phyloP scores from a whole-genome alignment of 2,113 vertebrate genomes.

The Falco punctatus region DNA sequence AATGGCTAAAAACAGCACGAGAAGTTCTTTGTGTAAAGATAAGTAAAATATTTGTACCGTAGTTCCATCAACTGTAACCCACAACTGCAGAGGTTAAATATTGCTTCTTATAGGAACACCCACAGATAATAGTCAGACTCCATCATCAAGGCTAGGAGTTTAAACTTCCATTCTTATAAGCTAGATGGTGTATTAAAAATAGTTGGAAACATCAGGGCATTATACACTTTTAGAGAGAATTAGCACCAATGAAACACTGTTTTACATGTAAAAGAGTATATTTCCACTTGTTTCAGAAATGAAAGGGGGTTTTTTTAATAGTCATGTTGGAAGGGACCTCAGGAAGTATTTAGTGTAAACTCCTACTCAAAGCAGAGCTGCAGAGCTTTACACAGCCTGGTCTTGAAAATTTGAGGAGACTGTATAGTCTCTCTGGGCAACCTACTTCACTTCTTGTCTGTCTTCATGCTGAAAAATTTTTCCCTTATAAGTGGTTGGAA shows the following conservation, averaged over 20 bases:
- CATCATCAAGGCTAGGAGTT: not conserved
- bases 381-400: not conserved
- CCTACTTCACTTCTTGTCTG: not conserved
- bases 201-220: not conserved
- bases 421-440: not conserved
- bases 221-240: not conserved
- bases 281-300: not conserved
- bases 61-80: not conserved
- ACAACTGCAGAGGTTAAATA: not conserved
- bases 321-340: not conserved
- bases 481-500: not conserved
- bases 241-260: not conserved
- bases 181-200: not conserved
- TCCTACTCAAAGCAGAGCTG: not conserved
- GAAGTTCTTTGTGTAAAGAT: not conserved
- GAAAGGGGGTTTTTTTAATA: not conserved
- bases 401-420: not conserved
- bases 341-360: not conserved
- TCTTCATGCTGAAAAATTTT: not conserved
- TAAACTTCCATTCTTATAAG: not conserved
- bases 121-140: not conserved
- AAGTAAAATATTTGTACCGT: not conserved
- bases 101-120: not conserved
- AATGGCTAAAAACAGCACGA: not conserved
- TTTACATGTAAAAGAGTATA: not conserved